Evolutionary conservation across 1,140 invertebrate species (phyloP), one percentile per base, ranked within the genome.

Genomic region (Drosophila sp.): DNA sequence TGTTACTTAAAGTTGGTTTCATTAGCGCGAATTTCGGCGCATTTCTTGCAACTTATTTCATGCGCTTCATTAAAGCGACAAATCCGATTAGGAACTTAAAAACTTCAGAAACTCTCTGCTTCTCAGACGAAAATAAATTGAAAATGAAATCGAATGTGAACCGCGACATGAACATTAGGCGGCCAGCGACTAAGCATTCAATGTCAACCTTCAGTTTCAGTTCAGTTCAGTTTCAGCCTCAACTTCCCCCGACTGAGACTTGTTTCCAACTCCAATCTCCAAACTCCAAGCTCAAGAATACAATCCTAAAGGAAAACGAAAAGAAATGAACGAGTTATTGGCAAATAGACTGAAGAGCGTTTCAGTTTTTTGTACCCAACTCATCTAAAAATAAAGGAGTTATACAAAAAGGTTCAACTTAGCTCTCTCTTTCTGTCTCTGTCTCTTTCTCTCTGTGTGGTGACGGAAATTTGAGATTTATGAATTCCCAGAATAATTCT

Each of bases 101-200:
- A 21, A 21, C n/a, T n/a, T n/a, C n/a, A 21, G 41, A 43, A 34
- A 54, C 51, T 54, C 11, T 58, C n/a, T n/a, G 32, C 27, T 18
- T n/a, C 41, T 25, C 7, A 36, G 32, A 53, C 64, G 70, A 75
- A 87, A 80, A 87, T 81, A 82, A 89, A 87, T 87, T 79, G 83
- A 79, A 79, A 89, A 87, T 83, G 72, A 87, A 87, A 89, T 87
- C 82, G 76, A 87, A 87, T 80, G 79, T 89, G 82, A 87, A 79
- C 79, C 82, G 82, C 82, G 81, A 87, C 82, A 87, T 87, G 82
- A 87, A 87, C 82, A 87, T 89, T 87, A 89, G 83, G 82, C 82
- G 82, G 69, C 76, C 82, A 76, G 69, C 82, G 82, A 87, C 82
- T 87, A 87, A 89, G 83, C 82, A 89, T 87, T 87, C 66, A 83